These are phyloP conservation scores for Crotalus tigris DNA, from an alignment of 2,113 vertebrate genomes.

Conservation along the genomic window DNA sequence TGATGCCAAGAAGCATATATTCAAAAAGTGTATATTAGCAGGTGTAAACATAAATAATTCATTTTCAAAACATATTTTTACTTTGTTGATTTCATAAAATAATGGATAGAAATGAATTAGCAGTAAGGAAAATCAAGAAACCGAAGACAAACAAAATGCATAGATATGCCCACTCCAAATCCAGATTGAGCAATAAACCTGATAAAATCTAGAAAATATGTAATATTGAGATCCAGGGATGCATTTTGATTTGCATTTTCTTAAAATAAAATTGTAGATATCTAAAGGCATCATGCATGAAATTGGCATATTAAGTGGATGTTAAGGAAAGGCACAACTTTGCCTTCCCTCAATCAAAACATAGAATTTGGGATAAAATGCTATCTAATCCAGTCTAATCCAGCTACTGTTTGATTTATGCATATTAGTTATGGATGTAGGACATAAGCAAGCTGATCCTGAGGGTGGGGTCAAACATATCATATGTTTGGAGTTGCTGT, in stretches of 20 bases:
- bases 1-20: background rate
- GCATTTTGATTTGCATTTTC: background rate
- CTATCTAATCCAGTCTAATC: background rate
- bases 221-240: background rate
- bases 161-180: background rate
- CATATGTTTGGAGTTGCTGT: background rate
- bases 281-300: background rate
- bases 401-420: background rate
- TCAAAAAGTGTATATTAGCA: background rate
- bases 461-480: background rate
- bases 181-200: background rate
- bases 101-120: background rate
- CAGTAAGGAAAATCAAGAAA: background rate
- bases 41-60: background rate
- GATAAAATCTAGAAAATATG: background rate
- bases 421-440: background rate
- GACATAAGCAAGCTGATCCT: background rate
- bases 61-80: background rate
- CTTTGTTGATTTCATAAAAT: background rate
- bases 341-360: background rate
- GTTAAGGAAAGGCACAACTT: background rate
- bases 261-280: background rate
- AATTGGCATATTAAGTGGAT: background rate
- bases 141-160: background rate
- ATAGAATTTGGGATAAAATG: background rate